phyloP scores from a whole-genome alignment of 2,113 vertebrate genomes.

The Gymnocephalus cernua region DNA sequence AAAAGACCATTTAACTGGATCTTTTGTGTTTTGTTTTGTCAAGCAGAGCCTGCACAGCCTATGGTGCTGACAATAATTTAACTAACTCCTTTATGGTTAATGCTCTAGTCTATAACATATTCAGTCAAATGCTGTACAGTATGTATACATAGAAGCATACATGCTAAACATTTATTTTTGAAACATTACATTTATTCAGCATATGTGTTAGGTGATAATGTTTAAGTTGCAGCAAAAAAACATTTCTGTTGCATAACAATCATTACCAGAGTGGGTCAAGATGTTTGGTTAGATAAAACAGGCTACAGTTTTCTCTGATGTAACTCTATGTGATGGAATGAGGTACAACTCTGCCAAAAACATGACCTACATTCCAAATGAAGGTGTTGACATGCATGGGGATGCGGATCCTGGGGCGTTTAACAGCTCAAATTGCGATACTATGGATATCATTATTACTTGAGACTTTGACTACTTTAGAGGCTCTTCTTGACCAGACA shows the following conservation, averaged over 20 bases:
- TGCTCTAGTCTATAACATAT: background rate
- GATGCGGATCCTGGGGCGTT: conserved; percentile 66
- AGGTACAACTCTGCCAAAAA: conserved; percentile 71
- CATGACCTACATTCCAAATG: conserved; percentile 78
- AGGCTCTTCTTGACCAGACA: conserved; percentile 40
- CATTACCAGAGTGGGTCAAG: conserved; percentile 22
- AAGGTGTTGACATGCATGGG: conserved; percentile 77
- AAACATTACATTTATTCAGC: background rate
- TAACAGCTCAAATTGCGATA: conserved; percentile 70
- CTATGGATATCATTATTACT: conserved; percentile 68
- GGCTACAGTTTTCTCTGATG: conserved; percentile 45
- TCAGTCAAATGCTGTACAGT: background rate
- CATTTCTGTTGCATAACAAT: background rate
- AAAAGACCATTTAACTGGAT: conserved; percentile 4
- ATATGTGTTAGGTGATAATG: background rate
- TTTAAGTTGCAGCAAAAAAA: background rate
- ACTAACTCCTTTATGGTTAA: background rate
- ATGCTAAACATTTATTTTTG: background rate
- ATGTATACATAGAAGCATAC: background rate
- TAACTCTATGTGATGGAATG: conserved; percentile 69
- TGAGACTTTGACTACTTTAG: conserved; percentile 31
- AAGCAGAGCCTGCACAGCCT: conserved; percentile 8
- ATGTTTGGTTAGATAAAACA: conserved; percentile 23
- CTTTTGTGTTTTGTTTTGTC: conserved; percentile 3
- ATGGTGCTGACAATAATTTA: background rate